Percentiles rank a stretch among this genome's conserved stretches.
Evolutionary conservation across 2,888 invertebrate species (phyloP).

Genomic region (Leuctra nigra): DNA sequence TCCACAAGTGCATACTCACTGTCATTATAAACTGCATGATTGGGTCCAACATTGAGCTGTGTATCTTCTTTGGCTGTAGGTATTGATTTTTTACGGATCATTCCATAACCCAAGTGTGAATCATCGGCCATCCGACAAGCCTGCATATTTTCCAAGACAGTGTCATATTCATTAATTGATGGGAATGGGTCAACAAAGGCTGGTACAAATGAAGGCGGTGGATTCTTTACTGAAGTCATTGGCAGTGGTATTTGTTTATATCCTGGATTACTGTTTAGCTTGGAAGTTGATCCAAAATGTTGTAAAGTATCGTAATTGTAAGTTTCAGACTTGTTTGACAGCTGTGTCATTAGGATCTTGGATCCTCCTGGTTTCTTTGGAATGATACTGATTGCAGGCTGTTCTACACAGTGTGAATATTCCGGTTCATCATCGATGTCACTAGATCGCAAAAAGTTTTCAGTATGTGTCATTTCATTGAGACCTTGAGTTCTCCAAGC

Average conservation of each 20-base stretch:
- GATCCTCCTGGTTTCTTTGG: slow-evolving; percentile 11
- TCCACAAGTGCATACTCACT: slow-evolving; percentile 77
- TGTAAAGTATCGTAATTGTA: slow-evolving; percentile 73
- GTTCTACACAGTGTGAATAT: background rate
- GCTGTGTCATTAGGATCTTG: slow-evolving; percentile 23
- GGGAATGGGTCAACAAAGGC: slow-evolving; percentile 28
- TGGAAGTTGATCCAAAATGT: slow-evolving; percentile 71
- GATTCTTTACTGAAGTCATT: slow-evolving; percentile 21
- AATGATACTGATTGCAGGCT: background rate
- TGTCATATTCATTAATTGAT: slow-evolving; percentile 67
- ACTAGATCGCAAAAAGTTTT: slow-evolving; percentile 37
- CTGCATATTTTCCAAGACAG: slow-evolving; percentile 59
- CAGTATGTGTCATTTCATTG: slow-evolving; percentile 64
- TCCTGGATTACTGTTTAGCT: slow-evolving; percentile 51
- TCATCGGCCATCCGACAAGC: slow-evolving; percentile 70
- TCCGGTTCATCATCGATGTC: slow-evolving; percentile 17
- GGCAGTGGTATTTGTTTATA: slow-evolving; percentile 57
- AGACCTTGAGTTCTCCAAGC: slow-evolving; percentile 78
- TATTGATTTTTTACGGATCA: slow-evolving; percentile 58
- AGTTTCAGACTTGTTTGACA: slow-evolving; percentile 32
- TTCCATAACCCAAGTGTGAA: slow-evolving; percentile 72
- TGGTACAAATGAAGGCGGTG: slow-evolving; percentile 30
- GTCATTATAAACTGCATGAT: slow-evolving; percentile 64
- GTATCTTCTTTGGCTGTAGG: slow-evolving; percentile 47
- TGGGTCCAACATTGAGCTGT: slow-evolving; percentile 36